Evolutionary conservation across 35 echinoderm and acorn worm genomes (phyloP).

Genomic region (Apostichopus californicus): DNA sequence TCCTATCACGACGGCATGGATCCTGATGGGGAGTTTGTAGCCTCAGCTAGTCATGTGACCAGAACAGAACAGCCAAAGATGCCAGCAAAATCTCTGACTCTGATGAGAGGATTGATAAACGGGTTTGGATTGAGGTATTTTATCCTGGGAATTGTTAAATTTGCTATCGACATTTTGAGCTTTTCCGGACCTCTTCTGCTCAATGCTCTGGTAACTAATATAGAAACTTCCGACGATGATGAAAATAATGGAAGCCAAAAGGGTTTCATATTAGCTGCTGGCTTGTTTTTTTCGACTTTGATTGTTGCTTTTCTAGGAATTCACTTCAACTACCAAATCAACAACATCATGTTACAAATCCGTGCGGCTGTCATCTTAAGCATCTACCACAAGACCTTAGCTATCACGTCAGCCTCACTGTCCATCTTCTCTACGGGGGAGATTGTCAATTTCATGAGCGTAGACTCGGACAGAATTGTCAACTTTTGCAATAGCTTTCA

Average conservation of each 20-base stretch:
- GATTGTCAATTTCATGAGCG: conserved; percentile 99
- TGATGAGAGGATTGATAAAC: conserved; percentile 67
- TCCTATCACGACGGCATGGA: not conserved
- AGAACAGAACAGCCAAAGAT: not conserved
- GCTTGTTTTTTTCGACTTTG: conserved; percentile 77
- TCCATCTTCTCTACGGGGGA: conserved; percentile 85
- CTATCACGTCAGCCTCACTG: conserved; percentile 71
- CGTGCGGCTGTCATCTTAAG: conserved; percentile 82
- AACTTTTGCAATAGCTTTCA: conserved; percentile 98
- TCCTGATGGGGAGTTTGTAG: conserved; percentile 42
- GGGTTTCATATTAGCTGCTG: conserved; percentile 88
- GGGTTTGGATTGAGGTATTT: conserved; percentile 84
- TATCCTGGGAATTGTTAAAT: conserved; percentile 83
- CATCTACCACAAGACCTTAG: conserved; percentile 83
- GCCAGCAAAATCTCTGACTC: conserved; percentile 34
- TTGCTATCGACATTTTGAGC: conserved; percentile 67
- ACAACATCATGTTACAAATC: conserved; percentile 75
- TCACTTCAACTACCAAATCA: conserved; percentile 92
- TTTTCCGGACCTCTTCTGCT: conserved; percentile 89
- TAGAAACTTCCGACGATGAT: conserved; percentile 58
- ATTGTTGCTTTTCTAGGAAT: conserved; percentile 70
- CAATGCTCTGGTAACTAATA: conserved; percentile 87
- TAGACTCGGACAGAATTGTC: conserved; percentile 84
- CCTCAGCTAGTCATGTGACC: conserved; percentile 14
- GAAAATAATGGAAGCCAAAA: conserved; percentile 29